Base-by-base conservation (phyloP, 2,113 vertebrate genomes). In the Lathamus discolor region DNA sequence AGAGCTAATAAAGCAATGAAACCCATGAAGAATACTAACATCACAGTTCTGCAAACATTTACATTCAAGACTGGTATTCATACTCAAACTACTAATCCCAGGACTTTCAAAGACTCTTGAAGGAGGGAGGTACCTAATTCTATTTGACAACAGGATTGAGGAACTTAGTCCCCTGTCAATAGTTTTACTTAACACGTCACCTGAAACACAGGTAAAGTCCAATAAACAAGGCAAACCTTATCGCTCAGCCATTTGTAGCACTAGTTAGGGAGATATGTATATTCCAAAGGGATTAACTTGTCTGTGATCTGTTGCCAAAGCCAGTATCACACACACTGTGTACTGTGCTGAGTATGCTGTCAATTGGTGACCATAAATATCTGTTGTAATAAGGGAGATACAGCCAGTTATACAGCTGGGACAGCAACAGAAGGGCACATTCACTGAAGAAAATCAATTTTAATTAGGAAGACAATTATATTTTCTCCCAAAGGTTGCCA, bases 401-500 rank as follows among this genome's bases (percentile, higher is more conserved):
- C 75, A 92, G 88, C 88, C 93, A 94, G 69, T 93, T 96, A 73
- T 90, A 91, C 69, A 91, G 74, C 90, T 83, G 78, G 93, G 91
- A 94, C 91, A 92, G 90, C 80, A 90, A 83, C 9, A 87, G 96
- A 97, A 97, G 88, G 95, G 96, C 91, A 96, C 95, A 95, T 88
- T 97, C 92, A 79, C 93, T 46, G 92, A 72, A 86, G 96, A 96
- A 97, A 97, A 97, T 97, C 97, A 97, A 97, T 97, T 97, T 97
- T 97, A 97, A 97, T 97, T 97, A 97, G 96, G 94, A 97, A 97
- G 95, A 97, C 96, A 97, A 97, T 97, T 97, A 97, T 97, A 93
- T 96, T 97, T 96, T 93, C 89, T 92, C 93, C 91, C 95, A 96
- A 96, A 96, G 92, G 90, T 97, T 95, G 85, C 95, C 95, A 97